Conservation (phyloP, 2,888 invertebrate genomes). For the Phoenoteleia sp. region DNA sequence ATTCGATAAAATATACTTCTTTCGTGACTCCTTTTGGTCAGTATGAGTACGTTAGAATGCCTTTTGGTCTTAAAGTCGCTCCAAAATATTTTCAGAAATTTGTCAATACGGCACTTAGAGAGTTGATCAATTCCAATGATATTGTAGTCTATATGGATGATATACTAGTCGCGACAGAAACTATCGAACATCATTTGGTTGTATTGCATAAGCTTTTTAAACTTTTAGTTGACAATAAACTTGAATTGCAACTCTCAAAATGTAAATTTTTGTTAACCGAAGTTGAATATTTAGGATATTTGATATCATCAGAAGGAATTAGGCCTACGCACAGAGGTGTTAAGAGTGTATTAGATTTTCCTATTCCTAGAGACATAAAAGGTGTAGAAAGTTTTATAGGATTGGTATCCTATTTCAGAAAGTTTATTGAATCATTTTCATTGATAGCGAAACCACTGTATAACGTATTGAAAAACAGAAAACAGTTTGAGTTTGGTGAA, state of each 20-base stretch:
- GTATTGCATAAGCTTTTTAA: slow-evolving; percentile 12
- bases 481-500: slow-evolving; percentile 8
- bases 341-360: slow-evolving; percentile 76
- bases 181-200: slow-evolving; percentile 20
- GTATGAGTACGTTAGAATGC: slow-evolving; percentile 1
- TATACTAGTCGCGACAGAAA: neutral
- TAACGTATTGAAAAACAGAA: slow-evolving; percentile 2
- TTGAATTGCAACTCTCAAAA: slow-evolving; percentile 78
- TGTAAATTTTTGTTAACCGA: slow-evolving; percentile 75
- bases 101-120: neutral
- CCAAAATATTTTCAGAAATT: slow-evolving; percentile 11
- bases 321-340: slow-evolving; percentile 77
- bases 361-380: slow-evolving; percentile 71
- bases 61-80: slow-evolving; percentile 7
- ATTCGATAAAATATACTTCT: slow-evolving; percentile 77
- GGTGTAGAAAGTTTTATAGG: slow-evolving; percentile 32
- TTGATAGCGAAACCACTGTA: slow-evolving; percentile 13
- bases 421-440: slow-evolving; percentile 51
- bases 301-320: slow-evolving; percentile 76
- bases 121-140: slow-evolving; percentile 2
- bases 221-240: neutral
- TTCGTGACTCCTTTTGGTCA: slow-evolving; percentile 77
- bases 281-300: slow-evolving; percentile 80
- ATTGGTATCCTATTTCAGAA: slow-evolving; percentile 32
- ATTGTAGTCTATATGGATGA: slow-evolving; percentile 17